Conservation (phyloP, 2,113 vertebrate genomes). For the Cephalopterus ornatus region DNA sequence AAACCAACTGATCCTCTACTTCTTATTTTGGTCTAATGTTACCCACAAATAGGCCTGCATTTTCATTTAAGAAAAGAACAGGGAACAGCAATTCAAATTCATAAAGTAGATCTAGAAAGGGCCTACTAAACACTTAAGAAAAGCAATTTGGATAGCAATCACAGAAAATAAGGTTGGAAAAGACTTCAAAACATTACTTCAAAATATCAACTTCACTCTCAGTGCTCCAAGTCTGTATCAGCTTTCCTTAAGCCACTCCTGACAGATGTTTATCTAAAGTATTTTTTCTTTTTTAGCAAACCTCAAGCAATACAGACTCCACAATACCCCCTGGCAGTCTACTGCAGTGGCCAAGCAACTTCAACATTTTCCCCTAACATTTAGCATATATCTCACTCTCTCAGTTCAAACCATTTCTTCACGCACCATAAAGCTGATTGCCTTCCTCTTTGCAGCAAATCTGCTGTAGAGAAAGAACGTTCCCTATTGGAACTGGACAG, state of each 20-base stretch:
- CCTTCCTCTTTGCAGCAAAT: slow-evolving; percentile 7
- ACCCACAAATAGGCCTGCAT: background rate
- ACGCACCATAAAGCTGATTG: background rate
- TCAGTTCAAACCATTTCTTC: background rate
- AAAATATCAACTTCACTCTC: background rate
- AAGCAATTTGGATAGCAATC: background rate
- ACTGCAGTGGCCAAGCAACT: background rate
- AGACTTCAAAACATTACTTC: background rate
- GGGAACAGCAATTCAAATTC: background rate
- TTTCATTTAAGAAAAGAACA: background rate
- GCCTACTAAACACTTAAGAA: background rate
- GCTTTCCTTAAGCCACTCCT: background rate
- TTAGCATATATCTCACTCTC: background rate
- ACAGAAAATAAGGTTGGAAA: background rate
- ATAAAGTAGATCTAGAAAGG: background rate
- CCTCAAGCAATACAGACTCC: background rate
- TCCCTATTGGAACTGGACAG: slow-evolving; percentile 22
- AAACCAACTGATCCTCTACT: background rate
- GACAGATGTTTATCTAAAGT: background rate
- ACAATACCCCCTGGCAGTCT: background rate
- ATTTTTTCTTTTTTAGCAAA: background rate
- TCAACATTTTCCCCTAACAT: background rate
- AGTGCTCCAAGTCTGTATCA: background rate
- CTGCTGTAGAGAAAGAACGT: background rate
- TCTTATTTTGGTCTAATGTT: background rate